Evolutionary conservation across 2,113 vertebrate species (phyloP).

Genomic region (Mesoclemmys tuberculata): DNA sequence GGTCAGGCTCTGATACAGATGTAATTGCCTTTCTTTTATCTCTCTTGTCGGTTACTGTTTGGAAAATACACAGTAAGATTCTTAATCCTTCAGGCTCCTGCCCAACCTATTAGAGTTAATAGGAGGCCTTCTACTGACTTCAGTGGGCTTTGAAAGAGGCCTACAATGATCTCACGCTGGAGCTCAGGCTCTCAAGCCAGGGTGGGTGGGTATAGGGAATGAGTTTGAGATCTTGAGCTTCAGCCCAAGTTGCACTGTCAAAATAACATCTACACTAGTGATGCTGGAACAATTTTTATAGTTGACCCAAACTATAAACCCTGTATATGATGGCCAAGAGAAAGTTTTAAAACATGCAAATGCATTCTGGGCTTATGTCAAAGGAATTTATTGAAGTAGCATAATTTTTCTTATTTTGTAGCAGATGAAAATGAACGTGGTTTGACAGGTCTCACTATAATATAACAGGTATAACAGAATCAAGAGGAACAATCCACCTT

Average conservation of each 20-base stretch:
- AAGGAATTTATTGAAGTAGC: not conserved
- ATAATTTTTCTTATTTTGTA: not conserved
- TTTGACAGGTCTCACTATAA: not conserved
- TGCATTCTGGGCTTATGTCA: conserved; percentile 15
- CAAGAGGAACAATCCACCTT: not conserved
- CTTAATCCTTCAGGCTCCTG: not conserved
- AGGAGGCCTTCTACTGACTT: not conserved
- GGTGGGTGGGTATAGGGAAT: not conserved
- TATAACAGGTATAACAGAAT: not conserved
- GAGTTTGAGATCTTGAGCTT: not conserved
- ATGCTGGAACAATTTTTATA: no score
- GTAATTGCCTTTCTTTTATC: not conserved
- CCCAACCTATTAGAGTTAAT: not conserved
- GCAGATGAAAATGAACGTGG: not conserved
- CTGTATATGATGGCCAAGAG: not conserved
- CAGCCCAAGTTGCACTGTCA: not conserved
- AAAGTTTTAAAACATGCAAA: not conserved
- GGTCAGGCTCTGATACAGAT: not conserved
- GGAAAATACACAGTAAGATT: not conserved
- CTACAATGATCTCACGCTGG: not conserved
- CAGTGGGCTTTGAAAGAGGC: not conserved
- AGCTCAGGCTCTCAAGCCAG: no score
- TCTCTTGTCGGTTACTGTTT: not conserved
- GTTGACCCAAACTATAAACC: no score
- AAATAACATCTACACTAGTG: not conserved